Conservation (phyloP, 2,113 vertebrate genomes). For the Cariama cristata region DNA sequence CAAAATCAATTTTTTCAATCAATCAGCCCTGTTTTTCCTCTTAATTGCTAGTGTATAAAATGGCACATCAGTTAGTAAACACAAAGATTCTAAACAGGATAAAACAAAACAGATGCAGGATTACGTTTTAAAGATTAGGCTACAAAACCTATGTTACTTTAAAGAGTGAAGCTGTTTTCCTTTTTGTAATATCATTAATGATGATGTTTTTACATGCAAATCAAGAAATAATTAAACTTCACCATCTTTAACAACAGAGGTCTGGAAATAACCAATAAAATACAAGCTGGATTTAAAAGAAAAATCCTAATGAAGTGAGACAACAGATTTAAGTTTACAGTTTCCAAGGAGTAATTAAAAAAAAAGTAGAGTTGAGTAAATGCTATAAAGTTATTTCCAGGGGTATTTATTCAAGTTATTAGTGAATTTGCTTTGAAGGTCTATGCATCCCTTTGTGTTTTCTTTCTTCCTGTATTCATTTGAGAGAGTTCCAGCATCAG, state of each 20-base stretch:
- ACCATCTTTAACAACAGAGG: background rate
- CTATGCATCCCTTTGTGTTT: background rate
- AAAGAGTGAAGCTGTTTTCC: background rate
- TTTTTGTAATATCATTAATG: background rate
- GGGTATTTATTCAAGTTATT: background rate
- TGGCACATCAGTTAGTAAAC: background rate
- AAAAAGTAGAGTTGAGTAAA: background rate
- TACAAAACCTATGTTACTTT: background rate
- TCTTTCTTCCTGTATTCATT: background rate
- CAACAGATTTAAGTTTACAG: background rate
- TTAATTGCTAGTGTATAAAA: background rate
- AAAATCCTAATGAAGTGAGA: constrained; percentile 10
- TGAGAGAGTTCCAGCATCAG: background rate
- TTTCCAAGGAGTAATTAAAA: constrained; percentile 22
- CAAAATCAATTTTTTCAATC: background rate
- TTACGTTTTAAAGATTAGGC: background rate
- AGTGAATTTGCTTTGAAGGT: background rate
- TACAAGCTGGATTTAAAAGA: background rate
- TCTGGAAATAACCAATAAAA: background rate
- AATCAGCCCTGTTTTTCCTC: background rate
- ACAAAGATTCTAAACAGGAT: background rate
- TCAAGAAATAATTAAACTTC: constrained; percentile 30
- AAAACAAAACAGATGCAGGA: background rate
- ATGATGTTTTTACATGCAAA: constrained; percentile 15
- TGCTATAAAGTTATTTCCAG: background rate